Evolutionary conservation across 2,113 vertebrate genomes (phyloP), one percentile per base, ranked within the genome.

Genomic region (Corydoras sp.): DNA sequence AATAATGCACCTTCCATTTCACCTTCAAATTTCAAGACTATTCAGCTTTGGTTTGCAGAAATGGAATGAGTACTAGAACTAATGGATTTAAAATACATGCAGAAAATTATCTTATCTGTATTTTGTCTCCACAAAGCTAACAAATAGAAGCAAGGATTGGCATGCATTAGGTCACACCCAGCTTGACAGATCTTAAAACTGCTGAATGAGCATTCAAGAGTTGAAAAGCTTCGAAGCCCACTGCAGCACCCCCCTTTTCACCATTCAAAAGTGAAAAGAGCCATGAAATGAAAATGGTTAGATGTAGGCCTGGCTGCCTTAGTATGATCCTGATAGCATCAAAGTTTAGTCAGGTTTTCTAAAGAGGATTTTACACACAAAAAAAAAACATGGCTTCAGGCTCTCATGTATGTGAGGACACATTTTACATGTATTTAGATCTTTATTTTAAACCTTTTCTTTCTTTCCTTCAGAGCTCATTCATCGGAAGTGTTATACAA

Each of bases 51-150:
- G 10, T 48, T 56, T 66, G 12, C 48, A 31, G 49, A 29, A 30
- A 53, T 18, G 6, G 8, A 15, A 59, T 3, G 48, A 29, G 11
- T 10, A 15, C 5, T 65, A 24, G 7, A 59, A 35, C 29, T 3
- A 53, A 3, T 43, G 5, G 0, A 24, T 24, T 61, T 12, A 10
- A 65, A 65, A 14, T 14, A 13, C 5, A 11, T 24, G 43, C 18
- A 31, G 53, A 73, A 76, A 68, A 70, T 31, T 10, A 68, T 65
- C 63, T 56, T 67, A 24, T n/a, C 64, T 58, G 56, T 74, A 54
- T 31, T 53, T 30, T 58, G 10, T 49, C 12, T n/a, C 18, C 5
- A 49, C 48, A 50, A 31, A 11, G 9, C 11, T 15, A 65, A 51
- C 0, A 15, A 32, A 3, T 30, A 10, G 3, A 14, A 32, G 48